Evolutionary conservation across 1,140 invertebrate genomes (phyloP), one percentile per base, ranked within the genome.

Genomic region (Zelostemma sp.): DNA sequence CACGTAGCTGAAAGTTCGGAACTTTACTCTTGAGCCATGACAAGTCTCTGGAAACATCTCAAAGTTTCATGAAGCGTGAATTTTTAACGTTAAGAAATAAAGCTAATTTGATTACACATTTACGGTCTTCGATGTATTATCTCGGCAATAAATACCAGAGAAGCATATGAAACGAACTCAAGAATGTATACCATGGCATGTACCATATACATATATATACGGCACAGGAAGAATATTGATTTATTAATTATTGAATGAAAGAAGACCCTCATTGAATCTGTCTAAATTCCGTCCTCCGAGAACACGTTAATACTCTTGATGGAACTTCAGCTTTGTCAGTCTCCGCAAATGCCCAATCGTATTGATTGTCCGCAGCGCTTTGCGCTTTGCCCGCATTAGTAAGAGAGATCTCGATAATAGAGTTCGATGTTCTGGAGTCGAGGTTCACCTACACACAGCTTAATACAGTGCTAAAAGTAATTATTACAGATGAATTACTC

Each of bases 321-420:
- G 65, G 65, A 68, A 55, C 61, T 66, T 61, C 55, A 51, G 70
- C 70, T 72, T 72, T 68, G 58, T 38, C 61, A 57, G 65, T 65
- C 61, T 72, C 61, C 61, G 45, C 65, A 59, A 57, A 72, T 72
- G 65, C 64, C 70, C 70, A 65, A 68, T 68, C 70, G 60, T 65
- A 72, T 72, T 72, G 70, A 72, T 72, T 72, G 69, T 72, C 64
- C 61, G 56, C 64, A 68, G 53, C 64, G 64, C n/a, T n/a, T n/a
- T n/a, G n/a, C 47, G 70, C 65, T 68, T 65, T 65, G 65, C 64
- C 60, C 61, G 64, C 65, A 72, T 72, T 72, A 72, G 51, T 33
- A 58, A 68, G 65, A 64, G 64, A 64, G 64, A 72, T 72, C 64
- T 62, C 64, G 69, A 72, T 68, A 68, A 72, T 72, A 68, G 70